Evolutionary conservation across 2,888 invertebrate genomes (phyloP), one percentile per base, ranked within the genome.

Genomic region (Cepaea hortensis): DNA sequence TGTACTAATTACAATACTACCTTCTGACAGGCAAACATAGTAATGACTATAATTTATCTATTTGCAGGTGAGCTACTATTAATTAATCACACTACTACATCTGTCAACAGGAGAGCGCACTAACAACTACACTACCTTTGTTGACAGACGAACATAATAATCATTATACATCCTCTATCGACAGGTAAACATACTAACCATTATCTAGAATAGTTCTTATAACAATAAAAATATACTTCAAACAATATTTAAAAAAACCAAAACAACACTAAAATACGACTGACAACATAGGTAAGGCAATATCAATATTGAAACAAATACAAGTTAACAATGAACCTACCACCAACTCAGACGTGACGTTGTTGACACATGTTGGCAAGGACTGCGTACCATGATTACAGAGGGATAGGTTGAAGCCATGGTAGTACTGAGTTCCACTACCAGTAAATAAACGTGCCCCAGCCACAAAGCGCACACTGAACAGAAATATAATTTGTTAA

Each of bases 361-460:
- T 95, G 89, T 95, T 95, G 81, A 92, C 90, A 91, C 95, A 95
- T n/a, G 91, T 88, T 0, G 93, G 93, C 50, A 90, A 86, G 9
- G 92, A 91, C 11, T 93, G 93, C 75, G 92, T 92, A n/a, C 91
- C 89, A 65, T 92, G 91, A 13, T 95, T 95, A 93, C 95, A 95
- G 48, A 95, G 93, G 82, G 95, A 95, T 72, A 95, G 94, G 91
- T 95, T 95, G 91, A 95, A 95, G 55, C 95, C 92, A 91, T 95
- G 95, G 91, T 94, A 95, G 90, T 95, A 96, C 91, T 95, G 95
- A 48, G 95, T 95, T n/a, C 95, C 95, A 89, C 95, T 95, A 1
- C 95, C 94, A 9, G 94, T 94, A 89, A 94, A 94, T 89, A 94
- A 90, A 6, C 90, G 89, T 20, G 91, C 90, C 9, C 94, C 93